Evolutionary conservation across 2,888 invertebrate genomes (phyloP), one percentile per base, ranked within the genome.

Genomic region (Sarcophaga subvicina): DNA sequence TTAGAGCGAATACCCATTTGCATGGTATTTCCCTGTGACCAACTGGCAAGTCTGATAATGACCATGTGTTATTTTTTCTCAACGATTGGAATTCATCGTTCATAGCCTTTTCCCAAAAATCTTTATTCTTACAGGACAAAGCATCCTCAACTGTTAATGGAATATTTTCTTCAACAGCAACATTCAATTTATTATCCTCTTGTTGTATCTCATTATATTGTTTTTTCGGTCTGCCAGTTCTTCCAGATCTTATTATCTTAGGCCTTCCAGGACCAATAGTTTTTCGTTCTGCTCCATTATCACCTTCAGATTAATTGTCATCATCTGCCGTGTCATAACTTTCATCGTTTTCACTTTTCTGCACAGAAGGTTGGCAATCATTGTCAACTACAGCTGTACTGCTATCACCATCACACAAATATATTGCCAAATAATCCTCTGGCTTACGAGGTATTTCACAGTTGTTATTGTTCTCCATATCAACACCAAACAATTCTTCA

Each of bases 1-100:
- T 88, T 12, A 86, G 8, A 17, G 76, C 71, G 49, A 69, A 87
- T 2, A 83, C 77, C 85, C 83, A 83, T 45, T 76, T 83, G 14
- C 87, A 85, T 17, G 81, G 76, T 3, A 85, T 79, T 17, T 70
- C 75, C 49, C 76, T 77, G 3, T 69, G 64, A 3, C 64, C 77
- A 11, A 12, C 3, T 0, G 87, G 85, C 1, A 79, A 71, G 4
- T 86, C 78, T 49, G 45, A n/a, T 3, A 86, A 73, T 11, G 20
- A 20, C 83, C 49, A 75, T 20, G 62, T 69, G 5, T 66, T 75
- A 27, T 70, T 81, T 62, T 73, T 70, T 47, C 60, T 59, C 22
- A 72, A n/a, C 0, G 27, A 20, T 3, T 17, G 3, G 17, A 59
- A 60, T 59, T 59, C 60, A 2, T 72, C 60, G 8, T 72, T 27